Evolutionary conservation across 2,113 vertebrate species (phyloP).

Genomic region (Brachypodius melanocephalos): DNA sequence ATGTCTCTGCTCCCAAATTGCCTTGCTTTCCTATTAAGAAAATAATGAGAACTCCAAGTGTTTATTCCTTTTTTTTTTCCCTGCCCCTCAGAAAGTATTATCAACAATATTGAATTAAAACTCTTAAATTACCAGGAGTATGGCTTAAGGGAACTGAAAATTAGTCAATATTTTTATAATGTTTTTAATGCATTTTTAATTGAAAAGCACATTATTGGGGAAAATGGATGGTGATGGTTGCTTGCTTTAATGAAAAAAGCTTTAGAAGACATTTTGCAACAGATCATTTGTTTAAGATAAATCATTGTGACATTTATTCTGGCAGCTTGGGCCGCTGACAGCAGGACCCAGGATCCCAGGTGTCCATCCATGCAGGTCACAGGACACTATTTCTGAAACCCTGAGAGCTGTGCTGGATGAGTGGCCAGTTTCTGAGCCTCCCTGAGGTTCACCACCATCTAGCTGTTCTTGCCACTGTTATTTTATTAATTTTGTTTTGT

Average conservation of each 20-base stretch:
- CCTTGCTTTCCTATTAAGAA: conserved; percentile 30
- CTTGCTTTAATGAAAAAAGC: conserved; percentile 36
- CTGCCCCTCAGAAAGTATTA: neutral
- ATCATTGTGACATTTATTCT: neutral
- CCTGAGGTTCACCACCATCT: neutral
- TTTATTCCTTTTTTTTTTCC: neutral
- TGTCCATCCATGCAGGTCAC: neutral
- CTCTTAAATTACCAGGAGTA: conserved; percentile 28
- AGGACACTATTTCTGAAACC: neutral
- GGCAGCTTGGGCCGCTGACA: neutral
- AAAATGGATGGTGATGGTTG: conserved; percentile 23
- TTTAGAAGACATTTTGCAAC: neutral
- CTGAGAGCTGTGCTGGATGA: neutral
- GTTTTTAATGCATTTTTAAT: conserved; percentile 53
- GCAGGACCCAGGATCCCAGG: neutral
- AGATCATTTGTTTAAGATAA: neutral
- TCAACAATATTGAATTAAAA: conserved; percentile 17
- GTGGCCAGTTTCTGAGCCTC: neutral
- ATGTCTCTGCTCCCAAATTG: conserved; percentile 17
- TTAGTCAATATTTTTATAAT: conserved; percentile 46
- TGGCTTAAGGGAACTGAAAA: conserved; percentile 36
- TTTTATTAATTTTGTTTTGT: neutral
- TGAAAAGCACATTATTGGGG: conserved; percentile 45
- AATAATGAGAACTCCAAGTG: conserved; percentile 36
- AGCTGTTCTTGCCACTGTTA: neutral